Evolutionary conservation across 2,113 vertebrate species (phyloP).

Genomic region (Emydocephalus ijimae): DNA sequence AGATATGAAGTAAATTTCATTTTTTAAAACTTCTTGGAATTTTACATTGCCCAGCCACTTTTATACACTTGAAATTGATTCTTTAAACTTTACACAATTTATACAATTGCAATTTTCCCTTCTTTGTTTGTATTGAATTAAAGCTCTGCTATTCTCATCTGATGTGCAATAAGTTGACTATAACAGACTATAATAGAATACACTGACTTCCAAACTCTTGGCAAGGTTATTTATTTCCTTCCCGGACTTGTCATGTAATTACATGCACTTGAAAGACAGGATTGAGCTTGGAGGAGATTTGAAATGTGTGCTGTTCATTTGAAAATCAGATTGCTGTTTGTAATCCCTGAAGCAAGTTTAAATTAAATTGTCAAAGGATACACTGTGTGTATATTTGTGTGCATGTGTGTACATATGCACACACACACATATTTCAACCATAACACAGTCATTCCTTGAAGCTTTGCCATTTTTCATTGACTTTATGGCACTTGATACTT

Average conservation of each 20-base stretch:
- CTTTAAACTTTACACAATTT: background rate
- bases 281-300: constrained; percentile 28
- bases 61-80: constrained; percentile 45
- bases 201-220: constrained; percentile 36
- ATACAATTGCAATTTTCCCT: background rate
- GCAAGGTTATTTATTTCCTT: constrained; percentile 32
- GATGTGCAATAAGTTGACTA: constrained; percentile 39
- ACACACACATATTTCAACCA: background rate
- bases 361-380: constrained; percentile 25
- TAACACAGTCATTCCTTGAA: background rate
- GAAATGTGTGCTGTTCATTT: constrained; percentile 40
- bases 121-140: constrained; percentile 36
- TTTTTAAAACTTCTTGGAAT: background rate
- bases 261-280: constrained; percentile 37
- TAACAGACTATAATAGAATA: constrained; percentile 41
- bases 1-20: background rate
- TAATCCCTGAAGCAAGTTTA: constrained; percentile 34
- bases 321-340: constrained; percentile 31
- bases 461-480: background rate
- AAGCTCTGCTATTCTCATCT: constrained; percentile 30
- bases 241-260: constrained; percentile 33
- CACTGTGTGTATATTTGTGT: no score
- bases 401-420: background rate
- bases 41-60: constrained; percentile 29
- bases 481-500: background rate